Evolutionary conservation across 2,888 invertebrate species (phyloP), one percentile per base, ranked within the genome.

Genomic region (Cerastis rubricosa): DNA sequence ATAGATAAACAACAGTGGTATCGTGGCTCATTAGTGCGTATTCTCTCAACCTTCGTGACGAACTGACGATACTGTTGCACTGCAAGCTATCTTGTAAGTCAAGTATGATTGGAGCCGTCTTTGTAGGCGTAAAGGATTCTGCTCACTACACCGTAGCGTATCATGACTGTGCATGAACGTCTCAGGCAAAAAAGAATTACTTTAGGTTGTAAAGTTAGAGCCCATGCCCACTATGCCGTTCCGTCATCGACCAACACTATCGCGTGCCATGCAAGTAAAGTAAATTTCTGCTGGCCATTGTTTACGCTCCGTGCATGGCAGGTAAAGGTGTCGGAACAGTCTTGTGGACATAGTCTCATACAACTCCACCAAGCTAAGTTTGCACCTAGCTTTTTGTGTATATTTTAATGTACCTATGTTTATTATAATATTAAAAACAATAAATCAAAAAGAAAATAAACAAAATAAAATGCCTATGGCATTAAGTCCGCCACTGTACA

Each of bases 11-110:
- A 47, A 61, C 59, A 54, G 35, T 49, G 11, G 84, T 49, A 57
- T 64, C 45, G n/a, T 17, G 14, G 68, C 64, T 81, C 84, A 80
- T 84, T 84, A 81, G 80, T 80, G 72, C 80, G 64, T 80, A 65
- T 71, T n/a, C 49, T 19, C 12, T 8, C 17, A 11, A 25, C 64
- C 67, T 69, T 73, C 80, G 81, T 70, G 57, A 59, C 8, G n/a
- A 63, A 35, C 61, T 61, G 29, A 61, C 61, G 54, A n/a, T 35
- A 64, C 43, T 22, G n/a, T 35, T 29, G n/a, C 54, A 14, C 57
- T 45, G 29, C 59, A 47, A 64, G 71, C 68, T 47, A 71, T 78
- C 57, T 40, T 71, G 72, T 69, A 69, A 68, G n/a, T 80, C 84
- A 65, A 81, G 81, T 80, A 84, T 83, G 84, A 83, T 83, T 80